phyloP scores from a whole-genome alignment of 30 jellyfish, hydroid and myxozoan genomes.

The Aurelia sp. region DNA sequence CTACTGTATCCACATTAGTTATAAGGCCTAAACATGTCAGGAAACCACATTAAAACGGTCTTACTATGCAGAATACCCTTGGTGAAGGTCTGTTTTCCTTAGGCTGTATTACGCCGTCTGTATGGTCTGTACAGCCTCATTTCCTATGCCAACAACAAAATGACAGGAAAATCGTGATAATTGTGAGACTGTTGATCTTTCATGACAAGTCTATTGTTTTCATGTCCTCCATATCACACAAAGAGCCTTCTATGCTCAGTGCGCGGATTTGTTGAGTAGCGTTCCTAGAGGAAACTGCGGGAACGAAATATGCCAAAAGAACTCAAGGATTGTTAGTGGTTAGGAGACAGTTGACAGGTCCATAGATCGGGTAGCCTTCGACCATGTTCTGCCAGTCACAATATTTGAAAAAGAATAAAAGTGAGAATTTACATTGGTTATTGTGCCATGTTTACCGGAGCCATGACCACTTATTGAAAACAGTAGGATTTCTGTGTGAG shows the following conservation, averaged over 20 bases:
- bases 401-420: slow-evolving; percentile 19
- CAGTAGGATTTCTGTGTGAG: slow-evolving; percentile 68
- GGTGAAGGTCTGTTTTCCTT: not conserved
- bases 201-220: slow-evolving; percentile 66
- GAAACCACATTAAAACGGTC: no score
- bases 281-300: slow-evolving; percentile 72
- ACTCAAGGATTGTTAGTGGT: slow-evolving; percentile 69
- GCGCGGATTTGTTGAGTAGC: slow-evolving; percentile 55
- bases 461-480: slow-evolving; percentile 56
- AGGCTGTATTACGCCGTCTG: slow-evolving; percentile 18
- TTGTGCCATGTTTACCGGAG: slow-evolving; percentile 58
- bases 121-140: slow-evolving; percentile 55
- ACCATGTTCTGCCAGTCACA: slow-evolving; percentile 28
- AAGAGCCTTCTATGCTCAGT: slow-evolving; percentile 69
- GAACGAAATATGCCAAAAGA: slow-evolving; percentile 60
- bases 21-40: no score
- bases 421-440: not conserved
- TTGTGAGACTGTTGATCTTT: slow-evolving; percentile 61
- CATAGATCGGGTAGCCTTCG: slow-evolving; percentile 52
- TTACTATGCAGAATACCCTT: no score
- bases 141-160: slow-evolving; percentile 63
- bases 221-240: slow-evolving; percentile 65
- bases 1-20: no score
- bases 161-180: slow-evolving; percentile 65
- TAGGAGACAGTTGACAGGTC: slow-evolving; percentile 62